Conservation (phyloP, 2,113 vertebrate species). For the Asarcornis scutulata region DNA sequence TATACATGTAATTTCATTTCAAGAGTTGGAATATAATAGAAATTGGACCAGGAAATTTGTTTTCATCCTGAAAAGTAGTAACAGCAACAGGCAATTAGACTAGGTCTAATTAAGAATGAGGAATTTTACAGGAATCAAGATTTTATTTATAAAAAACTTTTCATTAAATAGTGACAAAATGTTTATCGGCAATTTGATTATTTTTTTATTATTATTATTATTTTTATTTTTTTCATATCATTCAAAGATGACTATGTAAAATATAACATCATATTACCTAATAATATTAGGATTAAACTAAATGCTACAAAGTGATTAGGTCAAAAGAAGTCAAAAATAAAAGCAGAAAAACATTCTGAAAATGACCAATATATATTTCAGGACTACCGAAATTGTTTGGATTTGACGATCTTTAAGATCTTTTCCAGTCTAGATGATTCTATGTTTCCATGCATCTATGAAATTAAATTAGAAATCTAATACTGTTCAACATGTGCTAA, state of each 20-base stretch:
- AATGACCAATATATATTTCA: not conserved
- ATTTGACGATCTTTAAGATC: too few relatives aligned
- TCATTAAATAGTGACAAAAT: not conserved
- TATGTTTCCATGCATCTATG: too few relatives aligned
- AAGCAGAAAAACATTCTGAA: not conserved
- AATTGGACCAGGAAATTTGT: not conserved
- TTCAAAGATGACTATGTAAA: not conserved
- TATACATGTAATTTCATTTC: too few relatives aligned
- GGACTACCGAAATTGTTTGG: not conserved
- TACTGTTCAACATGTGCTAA: accelerated
- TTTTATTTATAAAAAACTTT: not conserved
- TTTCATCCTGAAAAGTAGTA: not conserved
- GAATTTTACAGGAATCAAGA: not conserved
- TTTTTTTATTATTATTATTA: not conserved
- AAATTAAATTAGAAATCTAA: not conserved
- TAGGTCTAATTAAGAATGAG: not conserved
- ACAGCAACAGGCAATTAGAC: not conserved
- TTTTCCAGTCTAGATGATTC: too few relatives aligned
- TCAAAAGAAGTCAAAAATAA: not conserved
- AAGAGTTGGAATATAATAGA: not conserved
- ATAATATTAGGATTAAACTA: not conserved
- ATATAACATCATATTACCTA: not conserved
- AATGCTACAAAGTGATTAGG: not conserved
- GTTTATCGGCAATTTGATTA: not conserved
- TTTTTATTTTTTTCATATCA: not conserved